Evolutionary conservation across 2,888 invertebrate species (phyloP).

Genomic region (Microdon myrmicae): DNA sequence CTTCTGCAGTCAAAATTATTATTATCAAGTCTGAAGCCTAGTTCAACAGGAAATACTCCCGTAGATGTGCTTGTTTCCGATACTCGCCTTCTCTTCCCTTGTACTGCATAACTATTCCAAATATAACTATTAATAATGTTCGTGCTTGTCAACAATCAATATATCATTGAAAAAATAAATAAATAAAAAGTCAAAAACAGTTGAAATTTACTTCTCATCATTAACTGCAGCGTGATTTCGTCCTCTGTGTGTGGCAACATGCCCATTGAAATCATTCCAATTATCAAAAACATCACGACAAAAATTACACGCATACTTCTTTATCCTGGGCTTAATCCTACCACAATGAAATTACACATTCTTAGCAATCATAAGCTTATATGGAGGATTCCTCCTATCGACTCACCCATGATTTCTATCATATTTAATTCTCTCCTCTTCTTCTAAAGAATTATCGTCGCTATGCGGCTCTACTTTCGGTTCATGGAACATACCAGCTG

Average conservation of each 20-base stretch:
- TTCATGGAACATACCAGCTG: constrained; percentile 18
- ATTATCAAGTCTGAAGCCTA: constrained; percentile 24
- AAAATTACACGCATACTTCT: constrained; percentile 39
- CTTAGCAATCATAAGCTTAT: not conserved
- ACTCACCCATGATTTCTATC: constrained; percentile 24
- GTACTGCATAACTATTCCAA: constrained; percentile 27
- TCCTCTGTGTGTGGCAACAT: constrained; percentile 30
- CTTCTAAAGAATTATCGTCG: constrained; percentile 23
- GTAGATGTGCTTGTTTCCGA: constrained; percentile 39
- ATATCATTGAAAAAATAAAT: not conserved
- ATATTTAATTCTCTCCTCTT: constrained; percentile 4
- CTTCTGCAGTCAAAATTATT: constrained; percentile 23
- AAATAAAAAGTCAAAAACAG: not conserved
- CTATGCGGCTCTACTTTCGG: constrained; percentile 35
- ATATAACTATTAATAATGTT: too few relatives aligned
- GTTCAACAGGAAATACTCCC: constrained; percentile 23
- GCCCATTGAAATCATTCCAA: constrained; percentile 27
- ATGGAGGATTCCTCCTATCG: too few relatives aligned
- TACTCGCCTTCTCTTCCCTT: constrained; percentile 35
- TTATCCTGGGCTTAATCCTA: constrained; percentile 13
- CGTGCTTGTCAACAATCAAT: not conserved
- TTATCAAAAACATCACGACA: constrained; percentile 36
- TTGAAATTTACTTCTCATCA: constrained; percentile 32
- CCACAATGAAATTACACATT: not conserved
- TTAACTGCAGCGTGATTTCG: constrained; percentile 12